Evolutionary conservation across 2,888 invertebrate genomes (phyloP).

Genomic region (Glaucopsyche alexis): DNA sequence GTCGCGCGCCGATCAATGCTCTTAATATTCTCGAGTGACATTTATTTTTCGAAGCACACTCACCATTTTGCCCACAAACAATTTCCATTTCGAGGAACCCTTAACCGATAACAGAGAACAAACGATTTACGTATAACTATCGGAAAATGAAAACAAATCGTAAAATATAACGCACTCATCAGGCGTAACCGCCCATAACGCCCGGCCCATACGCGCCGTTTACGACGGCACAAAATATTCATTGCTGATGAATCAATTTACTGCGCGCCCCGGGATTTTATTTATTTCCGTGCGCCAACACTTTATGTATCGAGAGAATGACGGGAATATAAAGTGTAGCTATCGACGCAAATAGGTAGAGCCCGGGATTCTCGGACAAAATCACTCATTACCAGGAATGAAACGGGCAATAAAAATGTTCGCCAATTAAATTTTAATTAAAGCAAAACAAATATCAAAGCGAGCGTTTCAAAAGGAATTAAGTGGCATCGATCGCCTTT

Average conservation of each 20-base stretch:
- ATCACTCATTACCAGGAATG: neutral
- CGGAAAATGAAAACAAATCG: slow-evolving; percentile 9
- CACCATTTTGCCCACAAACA: neutral
- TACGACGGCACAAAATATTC: slow-evolving; percentile 20
- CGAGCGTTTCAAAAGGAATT: neutral
- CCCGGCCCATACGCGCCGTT: slow-evolving; percentile 17
- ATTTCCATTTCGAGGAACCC: neutral
- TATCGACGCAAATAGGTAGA: neutral
- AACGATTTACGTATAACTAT: neutral
- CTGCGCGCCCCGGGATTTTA: neutral
- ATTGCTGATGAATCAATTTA: slow-evolving; percentile 28
- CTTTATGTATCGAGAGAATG: neutral
- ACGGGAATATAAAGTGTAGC: neutral
- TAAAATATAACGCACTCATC: slow-evolving; percentile 12
- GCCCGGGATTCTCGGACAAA: neutral
- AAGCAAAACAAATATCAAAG: slow-evolving; percentile 4
- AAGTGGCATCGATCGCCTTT: neutral
- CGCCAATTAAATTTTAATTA: slow-evolving; percentile 3
- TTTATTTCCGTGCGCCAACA: neutral
- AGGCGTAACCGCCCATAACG: neutral
- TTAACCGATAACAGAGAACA: neutral
- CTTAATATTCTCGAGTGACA: too few species aligned
- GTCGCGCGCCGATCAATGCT: too few species aligned
- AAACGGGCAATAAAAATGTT: neutral
- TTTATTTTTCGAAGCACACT: neutral